Evolutionary conservation across 2,888 invertebrate genomes (phyloP).

Genomic region (Hoplodrina blanda): DNA sequence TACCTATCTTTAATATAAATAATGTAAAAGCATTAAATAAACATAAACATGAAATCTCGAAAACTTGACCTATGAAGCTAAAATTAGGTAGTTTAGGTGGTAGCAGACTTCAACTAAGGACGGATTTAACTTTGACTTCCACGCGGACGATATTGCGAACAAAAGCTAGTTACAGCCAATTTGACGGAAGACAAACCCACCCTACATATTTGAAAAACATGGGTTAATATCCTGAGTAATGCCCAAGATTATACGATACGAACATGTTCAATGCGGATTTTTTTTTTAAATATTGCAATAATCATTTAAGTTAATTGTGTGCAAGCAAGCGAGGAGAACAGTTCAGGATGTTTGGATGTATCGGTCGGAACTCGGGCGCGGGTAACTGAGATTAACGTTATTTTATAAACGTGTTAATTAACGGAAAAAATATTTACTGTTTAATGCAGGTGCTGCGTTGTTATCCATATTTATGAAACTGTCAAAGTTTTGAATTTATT

Average conservation of each 20-base stretch:
- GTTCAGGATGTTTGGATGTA: constrained; percentile 48
- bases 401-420: constrained; percentile 41
- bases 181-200: neutral
- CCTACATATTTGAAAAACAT: neutral
- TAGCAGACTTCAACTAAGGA: too few relatives aligned
- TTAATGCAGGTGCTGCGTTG: neutral
- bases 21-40: too few relatives aligned
- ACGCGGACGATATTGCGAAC: neutral
- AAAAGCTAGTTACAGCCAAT: neutral
- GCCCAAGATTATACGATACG: neutral
- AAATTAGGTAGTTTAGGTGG: too few relatives aligned
- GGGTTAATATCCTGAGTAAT: neutral
- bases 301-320: constrained; percentile 45
- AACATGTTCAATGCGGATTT: constrained; percentile 4
- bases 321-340: constrained; percentile 42
- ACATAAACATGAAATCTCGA: too few relatives aligned
- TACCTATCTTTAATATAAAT: too few relatives aligned
- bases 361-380: constrained; percentile 36
- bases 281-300: constrained; percentile 9
- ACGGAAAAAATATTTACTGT: constrained; percentile 20
- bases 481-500: constrained; percentile 9
- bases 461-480: constrained; percentile 14
- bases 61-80: neutral
- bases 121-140: too few relatives aligned
- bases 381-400: constrained; percentile 37